Conservation (phyloP, 1,140 invertebrate genomes). For the Schmidtea mediterranea region DNA sequence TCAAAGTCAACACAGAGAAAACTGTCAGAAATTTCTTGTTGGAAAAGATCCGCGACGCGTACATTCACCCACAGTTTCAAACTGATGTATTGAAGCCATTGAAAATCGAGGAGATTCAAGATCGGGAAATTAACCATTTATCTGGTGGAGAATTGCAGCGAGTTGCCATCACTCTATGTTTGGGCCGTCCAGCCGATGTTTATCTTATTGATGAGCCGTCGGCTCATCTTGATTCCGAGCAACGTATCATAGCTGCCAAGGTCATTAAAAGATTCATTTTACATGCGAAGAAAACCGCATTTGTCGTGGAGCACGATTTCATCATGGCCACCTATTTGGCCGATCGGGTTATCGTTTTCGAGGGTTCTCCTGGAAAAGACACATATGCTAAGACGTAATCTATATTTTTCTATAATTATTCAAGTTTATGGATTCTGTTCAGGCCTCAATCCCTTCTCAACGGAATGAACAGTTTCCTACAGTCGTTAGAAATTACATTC, state of each 20-base stretch:
- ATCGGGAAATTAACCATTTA: conserved; percentile 80
- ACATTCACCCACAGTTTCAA: conserved; percentile 82
- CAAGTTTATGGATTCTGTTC: conserved; percentile 4
- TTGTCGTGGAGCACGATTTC: conserved; percentile 98
- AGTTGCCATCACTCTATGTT: conserved; percentile 70
- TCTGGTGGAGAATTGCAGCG: conserved; percentile 97
- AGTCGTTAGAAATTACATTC: conserved; percentile 88
- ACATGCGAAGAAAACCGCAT: conserved; percentile 94
- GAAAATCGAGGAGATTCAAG: conserved; percentile 58
- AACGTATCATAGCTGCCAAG: conserved; percentile 95
- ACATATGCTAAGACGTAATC: too few relatives aligned
- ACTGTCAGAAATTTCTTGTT: conserved; percentile 64
- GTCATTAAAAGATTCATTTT: conserved; percentile 96
- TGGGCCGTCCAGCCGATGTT: conserved; percentile 92
- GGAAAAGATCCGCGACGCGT: conserved; percentile 83
- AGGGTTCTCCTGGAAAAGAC: conserved; percentile 42
- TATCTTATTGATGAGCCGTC: conserved; percentile 97
- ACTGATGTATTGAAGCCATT: conserved; percentile 97
- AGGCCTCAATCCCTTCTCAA: too few relatives aligned
- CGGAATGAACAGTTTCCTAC: conserved; percentile 91
- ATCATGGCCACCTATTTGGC: conserved; percentile 99
- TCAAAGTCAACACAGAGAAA: conserved; percentile 83
- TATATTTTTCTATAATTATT: neutral
- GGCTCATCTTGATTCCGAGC: conserved; percentile 94
- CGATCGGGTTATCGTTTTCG: conserved; percentile 92